Evolutionary conservation across 2,888 invertebrate genomes (phyloP), one percentile per base, ranked within the genome.

Genomic region (Plebejus anna): DNA sequence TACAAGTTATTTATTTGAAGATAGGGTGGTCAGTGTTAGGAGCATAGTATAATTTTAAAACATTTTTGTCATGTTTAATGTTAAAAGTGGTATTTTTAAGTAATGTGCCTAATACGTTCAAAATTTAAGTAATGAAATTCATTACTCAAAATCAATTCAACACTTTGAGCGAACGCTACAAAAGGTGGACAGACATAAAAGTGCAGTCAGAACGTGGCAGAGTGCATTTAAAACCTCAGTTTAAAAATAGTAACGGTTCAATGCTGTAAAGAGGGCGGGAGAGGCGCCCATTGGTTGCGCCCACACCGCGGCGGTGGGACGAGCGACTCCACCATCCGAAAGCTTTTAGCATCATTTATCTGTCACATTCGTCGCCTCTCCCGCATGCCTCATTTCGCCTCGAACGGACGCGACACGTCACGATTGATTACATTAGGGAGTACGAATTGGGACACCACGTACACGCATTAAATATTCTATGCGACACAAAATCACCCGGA

Each of bases 261-360:
- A 51, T 83, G 80, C 80, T 75, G 36, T 75, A 76, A 70, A 76
- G 78, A 78, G 79, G 80, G 80, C 78, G 79, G 75, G 78, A 76
- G 79, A 75, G 82, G 89, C 91, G 91, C 91, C 90, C 89, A 89
- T 89, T 89, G 91, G 92, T 89, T 90, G 90, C 90, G 91, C 91
- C 90, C 88, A 87, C 87, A 81, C 85, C 86, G 87, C 88, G 90
- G 90, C 85, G 86, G 87, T 87, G 90, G 91, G 92, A 87, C 87
- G 87, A 84, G 87, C 88, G 88, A 91, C 90, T 84, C 82, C 81
- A 80, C 83, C 80, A 86, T 87, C 86, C 85, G 89, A 92, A 93
- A 91, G 91, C 92, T 93, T 92, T 93, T 92, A 92, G 86, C 89
- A 87, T 89, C 89, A 88, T 86, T 83, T 85, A 80, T 83, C 84